Conservation (phyloP, 2,888 invertebrate species). For the Gortyna flavago region DNA sequence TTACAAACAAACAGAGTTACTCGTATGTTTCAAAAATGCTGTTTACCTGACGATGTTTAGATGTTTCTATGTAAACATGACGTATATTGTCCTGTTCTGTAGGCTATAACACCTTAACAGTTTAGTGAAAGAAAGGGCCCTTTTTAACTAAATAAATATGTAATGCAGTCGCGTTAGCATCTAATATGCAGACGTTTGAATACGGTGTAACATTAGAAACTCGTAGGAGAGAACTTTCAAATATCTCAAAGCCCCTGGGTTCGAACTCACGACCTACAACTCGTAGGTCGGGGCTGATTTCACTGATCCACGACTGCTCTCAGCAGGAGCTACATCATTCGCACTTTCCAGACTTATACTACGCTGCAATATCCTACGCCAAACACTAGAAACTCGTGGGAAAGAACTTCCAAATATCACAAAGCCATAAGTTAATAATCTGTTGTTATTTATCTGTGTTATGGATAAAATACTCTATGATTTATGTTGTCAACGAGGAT, state of each 20-base stretch:
- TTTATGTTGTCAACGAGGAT: too few relatives aligned
- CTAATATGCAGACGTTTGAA: background rate
- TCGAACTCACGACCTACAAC: too few relatives aligned
- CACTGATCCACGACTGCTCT: too few relatives aligned
- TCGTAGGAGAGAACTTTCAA: too few relatives aligned
- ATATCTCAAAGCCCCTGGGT: too few relatives aligned
- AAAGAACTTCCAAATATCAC: background rate
- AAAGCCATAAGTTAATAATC: background rate
- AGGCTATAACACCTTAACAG: background rate
- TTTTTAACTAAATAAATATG: background rate
- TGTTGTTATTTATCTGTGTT: background rate
- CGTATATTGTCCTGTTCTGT: slow-evolving; percentile 7
- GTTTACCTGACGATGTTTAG: background rate
- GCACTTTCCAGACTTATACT: background rate
- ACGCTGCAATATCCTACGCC: background rate
- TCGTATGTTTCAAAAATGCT: slow-evolving; percentile 25
- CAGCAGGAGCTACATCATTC: background rate
- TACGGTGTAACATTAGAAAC: background rate
- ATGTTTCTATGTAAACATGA: slow-evolving; percentile 20
- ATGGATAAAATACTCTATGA: too few relatives aligned
- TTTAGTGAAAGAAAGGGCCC: background rate
- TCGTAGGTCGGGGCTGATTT: too few relatives aligned
- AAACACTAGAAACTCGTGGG: background rate
- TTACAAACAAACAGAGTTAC: slow-evolving; percentile 27
- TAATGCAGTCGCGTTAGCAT: background rate